phyloP scores from a whole-genome alignment of 2,888 invertebrate species.

The Uloborus plumipes region DNA sequence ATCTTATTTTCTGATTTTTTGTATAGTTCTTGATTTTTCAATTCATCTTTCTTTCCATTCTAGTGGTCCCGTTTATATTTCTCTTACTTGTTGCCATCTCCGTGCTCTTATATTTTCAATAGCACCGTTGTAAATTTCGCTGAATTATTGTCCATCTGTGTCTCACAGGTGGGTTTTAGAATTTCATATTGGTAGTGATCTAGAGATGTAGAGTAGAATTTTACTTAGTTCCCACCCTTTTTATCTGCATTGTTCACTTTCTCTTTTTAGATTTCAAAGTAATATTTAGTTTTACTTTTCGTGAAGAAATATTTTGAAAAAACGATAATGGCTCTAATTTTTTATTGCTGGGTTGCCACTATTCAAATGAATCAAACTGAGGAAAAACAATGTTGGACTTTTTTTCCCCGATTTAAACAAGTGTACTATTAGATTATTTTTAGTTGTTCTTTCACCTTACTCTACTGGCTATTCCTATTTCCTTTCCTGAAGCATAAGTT shows the following conservation, averaged over 20 bases:
- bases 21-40: conserved; percentile 25
- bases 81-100: conserved; percentile 65
- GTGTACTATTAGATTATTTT: neutral
- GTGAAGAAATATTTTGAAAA: neutral
- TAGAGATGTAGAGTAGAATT: conserved; percentile 25
- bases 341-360: conserved; percentile 47
- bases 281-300: conserved; percentile 7
- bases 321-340: neutral
- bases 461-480: neutral
- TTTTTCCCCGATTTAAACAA: too few relatives aligned
- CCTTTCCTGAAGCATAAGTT: neutral
- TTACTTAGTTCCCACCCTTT: conserved; percentile 10
- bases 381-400: too few relatives aligned
- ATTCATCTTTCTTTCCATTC: conserved; percentile 53
- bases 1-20: conserved; percentile 22
- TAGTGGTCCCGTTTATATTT: conserved; percentile 64
- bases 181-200: conserved; percentile 60
- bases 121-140: conserved; percentile 61
- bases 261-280: neutral
- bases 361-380: too few relatives aligned
- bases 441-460: neutral
- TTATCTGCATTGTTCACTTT: conserved; percentile 1
- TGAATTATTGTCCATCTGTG: conserved; percentile 74
- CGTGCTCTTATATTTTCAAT: conserved; percentile 61
- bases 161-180: conserved; percentile 74